Evolutionary conservation across 2,888 invertebrate genomes (phyloP).

Genomic region (Acanthacorydalis orientalis): DNA sequence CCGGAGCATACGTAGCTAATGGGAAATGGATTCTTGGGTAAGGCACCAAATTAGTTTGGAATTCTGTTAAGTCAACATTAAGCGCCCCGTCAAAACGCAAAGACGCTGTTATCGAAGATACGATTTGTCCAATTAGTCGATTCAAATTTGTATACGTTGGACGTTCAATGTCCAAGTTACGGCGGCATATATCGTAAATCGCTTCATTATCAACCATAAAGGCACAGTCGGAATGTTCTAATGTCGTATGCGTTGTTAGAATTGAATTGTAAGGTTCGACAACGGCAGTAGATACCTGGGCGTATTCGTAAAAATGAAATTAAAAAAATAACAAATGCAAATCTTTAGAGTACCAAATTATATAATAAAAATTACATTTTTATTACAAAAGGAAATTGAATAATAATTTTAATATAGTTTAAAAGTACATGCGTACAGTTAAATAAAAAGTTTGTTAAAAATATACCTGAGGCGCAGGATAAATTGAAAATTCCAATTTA

Average conservation of each 20-base stretch:
- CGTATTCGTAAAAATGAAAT: background rate
- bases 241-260: constrained; percentile 78
- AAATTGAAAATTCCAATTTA: constrained; percentile 84
- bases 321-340: background rate
- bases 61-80: constrained; percentile 86
- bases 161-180: constrained; percentile 72
- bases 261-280: constrained; percentile 88
- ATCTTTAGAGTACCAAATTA: too few relatives aligned
- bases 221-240: constrained; percentile 75
- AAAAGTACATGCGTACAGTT: background rate
- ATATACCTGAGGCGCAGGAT: constrained; percentile 80
- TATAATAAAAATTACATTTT: background rate
- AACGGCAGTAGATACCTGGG: constrained; percentile 59
- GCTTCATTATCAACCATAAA: constrained; percentile 88
- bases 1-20: constrained; percentile 77
- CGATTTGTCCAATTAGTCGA: constrained; percentile 76
- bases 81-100: constrained; percentile 82
- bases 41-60: constrained; percentile 85
- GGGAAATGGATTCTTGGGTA: constrained; percentile 94
- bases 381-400: background rate
- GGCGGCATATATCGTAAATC: constrained; percentile 76
- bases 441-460: background rate
- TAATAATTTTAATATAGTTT: background rate
- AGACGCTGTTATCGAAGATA: constrained; percentile 85
- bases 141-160: constrained; percentile 78